phyloP scores from a whole-genome alignment of 2,888 invertebrate genomes.

The Drosophila hamatofila region DNA sequence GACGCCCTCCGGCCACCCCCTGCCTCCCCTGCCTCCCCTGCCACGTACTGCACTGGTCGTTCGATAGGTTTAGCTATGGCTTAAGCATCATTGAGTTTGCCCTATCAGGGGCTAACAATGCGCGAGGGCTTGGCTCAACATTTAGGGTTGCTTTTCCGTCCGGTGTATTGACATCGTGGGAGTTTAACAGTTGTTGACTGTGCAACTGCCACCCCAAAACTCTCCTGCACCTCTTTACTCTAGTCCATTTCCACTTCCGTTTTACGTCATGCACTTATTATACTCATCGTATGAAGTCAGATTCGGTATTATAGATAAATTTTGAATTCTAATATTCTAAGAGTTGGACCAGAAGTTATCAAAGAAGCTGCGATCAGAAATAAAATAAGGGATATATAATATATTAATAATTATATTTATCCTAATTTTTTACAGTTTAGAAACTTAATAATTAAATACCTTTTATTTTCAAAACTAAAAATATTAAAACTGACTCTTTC shows the following conservation, averaged over 20 bases:
- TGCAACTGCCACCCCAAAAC: not conserved
- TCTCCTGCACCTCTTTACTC: not conserved
- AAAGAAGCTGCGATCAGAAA: not conserved
- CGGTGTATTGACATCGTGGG: conserved; percentile 77
- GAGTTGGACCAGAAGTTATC: not conserved
- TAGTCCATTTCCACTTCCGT: conserved; percentile 51
- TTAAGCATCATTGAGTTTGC: conserved; percentile 57
- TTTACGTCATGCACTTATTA: conserved; percentile 20
- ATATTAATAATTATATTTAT: too few relatives aligned
- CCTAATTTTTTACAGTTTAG: too few relatives aligned
- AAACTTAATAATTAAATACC: too few relatives aligned
- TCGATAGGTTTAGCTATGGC: conserved; percentile 52
- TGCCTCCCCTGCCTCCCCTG: not conserved
- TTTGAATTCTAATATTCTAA: not conserved
- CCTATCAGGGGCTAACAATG: conserved; percentile 16
- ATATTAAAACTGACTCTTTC: too few relatives aligned
- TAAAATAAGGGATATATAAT: too few relatives aligned
- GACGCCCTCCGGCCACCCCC: not conserved
- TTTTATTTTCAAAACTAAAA: too few relatives aligned
- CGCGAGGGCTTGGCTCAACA: conserved; percentile 5
- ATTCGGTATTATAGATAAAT: not conserved
- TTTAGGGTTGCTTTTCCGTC: conserved; percentile 42
- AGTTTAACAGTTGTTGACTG: conserved; percentile 71
- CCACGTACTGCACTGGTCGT: conserved; percentile 6
- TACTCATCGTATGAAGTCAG: not conserved